Conservation (phyloP, 2,113 vertebrate genomes). For the Scortum barcoo region DNA sequence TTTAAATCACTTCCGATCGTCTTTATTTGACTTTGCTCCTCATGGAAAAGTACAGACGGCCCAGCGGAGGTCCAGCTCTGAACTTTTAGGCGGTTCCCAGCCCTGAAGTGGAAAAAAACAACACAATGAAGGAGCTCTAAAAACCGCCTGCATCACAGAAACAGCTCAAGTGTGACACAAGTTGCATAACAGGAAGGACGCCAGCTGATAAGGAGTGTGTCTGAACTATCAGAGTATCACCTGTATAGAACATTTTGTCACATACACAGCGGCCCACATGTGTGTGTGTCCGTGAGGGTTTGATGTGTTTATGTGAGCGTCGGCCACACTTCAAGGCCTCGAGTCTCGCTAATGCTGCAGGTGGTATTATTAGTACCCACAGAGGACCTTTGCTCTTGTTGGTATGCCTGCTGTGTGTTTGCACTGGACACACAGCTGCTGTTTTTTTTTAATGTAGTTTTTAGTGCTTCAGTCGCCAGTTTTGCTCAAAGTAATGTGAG, state of each 20-base stretch:
- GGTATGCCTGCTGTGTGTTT: neutral
- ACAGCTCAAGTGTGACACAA: neutral
- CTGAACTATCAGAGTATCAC: conserved; percentile 50
- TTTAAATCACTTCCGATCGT: neutral
- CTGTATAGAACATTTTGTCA: conserved; percentile 18
- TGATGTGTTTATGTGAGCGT: conserved; percentile 9
- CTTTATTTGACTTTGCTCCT: neutral
- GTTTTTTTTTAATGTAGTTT: neutral
- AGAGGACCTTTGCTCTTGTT: neutral
- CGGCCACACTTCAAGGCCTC: neutral
- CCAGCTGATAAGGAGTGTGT: conserved; percentile 58
- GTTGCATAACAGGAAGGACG: conserved; percentile 57
- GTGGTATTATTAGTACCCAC: neutral
- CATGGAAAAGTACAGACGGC: fast-evolving
- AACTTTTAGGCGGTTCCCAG: conserved; percentile 27
- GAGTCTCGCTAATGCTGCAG: neutral
- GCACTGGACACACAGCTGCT: neutral
- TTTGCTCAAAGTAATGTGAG: no score
- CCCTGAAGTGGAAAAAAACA: neutral
- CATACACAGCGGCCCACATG: neutral
- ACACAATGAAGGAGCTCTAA: neutral
- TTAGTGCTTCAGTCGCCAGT: no score
- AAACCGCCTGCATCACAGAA: conserved; percentile 7
- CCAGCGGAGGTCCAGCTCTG: neutral
- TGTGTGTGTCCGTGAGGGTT: conserved; percentile 2